Evolutionary conservation across 2,888 invertebrate species (phyloP).

Genomic region (Cinara cedri): DNA sequence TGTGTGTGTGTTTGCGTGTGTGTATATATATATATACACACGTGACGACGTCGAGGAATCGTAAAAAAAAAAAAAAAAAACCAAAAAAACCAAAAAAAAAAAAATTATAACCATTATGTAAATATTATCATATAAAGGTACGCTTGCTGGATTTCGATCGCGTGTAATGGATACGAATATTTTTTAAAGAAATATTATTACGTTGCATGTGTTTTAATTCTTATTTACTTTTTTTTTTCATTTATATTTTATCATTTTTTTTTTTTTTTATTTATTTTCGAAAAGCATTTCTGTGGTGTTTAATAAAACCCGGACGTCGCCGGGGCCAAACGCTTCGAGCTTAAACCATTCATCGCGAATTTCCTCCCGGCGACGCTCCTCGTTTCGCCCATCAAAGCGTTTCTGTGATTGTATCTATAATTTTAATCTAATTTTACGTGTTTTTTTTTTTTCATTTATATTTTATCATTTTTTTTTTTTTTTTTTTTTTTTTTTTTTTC

Average conservation of each 20-base stretch:
- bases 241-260: conserved; percentile 11
- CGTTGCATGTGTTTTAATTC: neutral
- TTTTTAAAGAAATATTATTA: neutral
- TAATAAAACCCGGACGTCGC: conserved; percentile 37
- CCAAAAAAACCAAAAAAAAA: conserved; percentile 1
- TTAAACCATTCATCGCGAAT: conserved; percentile 49
- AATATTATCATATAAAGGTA: conserved; percentile 5
- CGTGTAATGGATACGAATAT: conserved; percentile 5
- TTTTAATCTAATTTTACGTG: neutral
- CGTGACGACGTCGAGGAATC: neutral
- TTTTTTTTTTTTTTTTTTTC: no score
- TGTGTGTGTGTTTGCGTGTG: neutral
- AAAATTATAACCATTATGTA: conserved; percentile 18
- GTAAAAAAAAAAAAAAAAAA: neutral
- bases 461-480: conserved; percentile 22
- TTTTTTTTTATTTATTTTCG: conserved; percentile 36
- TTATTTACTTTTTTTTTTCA: neutral
- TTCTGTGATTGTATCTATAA: conserved; percentile 58
- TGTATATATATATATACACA: neutral
- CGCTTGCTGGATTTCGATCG: conserved; percentile 40
- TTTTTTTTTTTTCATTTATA: conserved; percentile 39
- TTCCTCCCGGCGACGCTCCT: conserved; percentile 33
- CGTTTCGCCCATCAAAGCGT: conserved; percentile 58
- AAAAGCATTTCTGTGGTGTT: conserved; percentile 57
- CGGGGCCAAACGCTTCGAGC: conserved; percentile 39